phyloP scores from a whole-genome alignment of 2,888 invertebrate genomes.

The Agonopterix subpropinquella region DNA sequence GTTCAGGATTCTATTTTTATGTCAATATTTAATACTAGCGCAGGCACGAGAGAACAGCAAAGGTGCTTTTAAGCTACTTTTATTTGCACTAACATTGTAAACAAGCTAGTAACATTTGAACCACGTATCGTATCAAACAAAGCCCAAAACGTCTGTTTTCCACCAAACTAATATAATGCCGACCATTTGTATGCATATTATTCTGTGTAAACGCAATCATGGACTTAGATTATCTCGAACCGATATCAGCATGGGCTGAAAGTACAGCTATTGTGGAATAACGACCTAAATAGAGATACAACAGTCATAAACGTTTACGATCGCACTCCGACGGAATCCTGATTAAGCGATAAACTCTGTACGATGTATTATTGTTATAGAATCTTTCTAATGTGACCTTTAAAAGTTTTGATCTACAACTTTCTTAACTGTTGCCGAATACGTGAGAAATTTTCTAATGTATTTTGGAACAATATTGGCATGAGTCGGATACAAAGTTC shows the following conservation, averaged over 20 bases:
- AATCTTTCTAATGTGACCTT: too few species aligned
- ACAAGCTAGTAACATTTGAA: background rate
- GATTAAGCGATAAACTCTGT: slow-evolving; percentile 21
- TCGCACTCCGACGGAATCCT: slow-evolving; percentile 21
- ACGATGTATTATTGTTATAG: too few species aligned
- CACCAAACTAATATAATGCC: background rate
- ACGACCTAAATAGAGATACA: slow-evolving; percentile 18
- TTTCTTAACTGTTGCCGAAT: too few species aligned
- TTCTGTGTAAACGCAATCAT: background rate
- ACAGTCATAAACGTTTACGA: slow-evolving; percentile 26
- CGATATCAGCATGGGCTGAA: slow-evolving; percentile 1
- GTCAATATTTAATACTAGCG: too few species aligned
- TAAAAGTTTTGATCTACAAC: too few species aligned
- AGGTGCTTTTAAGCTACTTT: background rate
- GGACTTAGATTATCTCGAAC: slow-evolving; percentile 6
- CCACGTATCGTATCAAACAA: background rate
- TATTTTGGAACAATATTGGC: too few species aligned
- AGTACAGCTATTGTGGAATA: slow-evolving; percentile 5
- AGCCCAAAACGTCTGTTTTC: background rate
- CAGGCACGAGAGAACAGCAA: too few species aligned
- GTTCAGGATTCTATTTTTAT: too few species aligned
- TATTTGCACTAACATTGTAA: background rate
- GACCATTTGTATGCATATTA: too few species aligned
- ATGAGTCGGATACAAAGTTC: too few species aligned
- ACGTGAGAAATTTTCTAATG: too few species aligned